Evolutionary conservation across 2,888 invertebrate genomes (phyloP), one percentile per base, ranked within the genome.

Genomic region (Trichopoda pennipes): DNA sequence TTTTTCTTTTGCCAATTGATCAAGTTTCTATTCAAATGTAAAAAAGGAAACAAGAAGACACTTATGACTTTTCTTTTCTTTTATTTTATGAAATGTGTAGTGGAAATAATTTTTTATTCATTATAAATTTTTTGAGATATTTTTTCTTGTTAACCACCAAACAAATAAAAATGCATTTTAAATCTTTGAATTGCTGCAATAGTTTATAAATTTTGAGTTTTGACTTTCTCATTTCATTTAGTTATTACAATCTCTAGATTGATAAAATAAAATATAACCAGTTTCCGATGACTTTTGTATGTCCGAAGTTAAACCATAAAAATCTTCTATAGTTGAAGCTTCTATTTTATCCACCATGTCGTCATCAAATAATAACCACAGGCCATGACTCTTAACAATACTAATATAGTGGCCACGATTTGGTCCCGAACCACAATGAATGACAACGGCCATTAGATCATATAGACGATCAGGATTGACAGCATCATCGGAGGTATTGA

Each of bases 271-370:
- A 91, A 99, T 99, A 92, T 99, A 99, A 88, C 99, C 99, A 72
- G 99, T 99, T 93, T 99, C 99, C 49, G 99, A 99, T 85, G 98
- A 99, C 92, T 99, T 99, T 91, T 99, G 99, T 90, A 98, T 96
- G 91, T 99, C 99, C 83, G 98, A 98, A 77, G 99, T 98, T 89
- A 99, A 94, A 90, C 99, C 99, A 92, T 99, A 99, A 92, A 99
- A 99, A 92, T 99, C 99, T 93, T 99, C 99, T 92, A 99, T 99
- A 86, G 90, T 96, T 78, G 98, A 97, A 72, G 98, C 97, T 91
- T 99, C 99, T 89, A 99, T 99, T 95, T 99, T 99, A 93, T 99
- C 99, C 85, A 99, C 99, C 95, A 99, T 98, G 90, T 99, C 99
- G 92, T 99, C 99, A 91, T 99, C 99, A 92, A 99, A 99, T 7